These are phyloP conservation scores for Triplophysa dalaica DNA, from an alignment of 2,113 vertebrate genomes.

Conservation along the genomic window DNA sequence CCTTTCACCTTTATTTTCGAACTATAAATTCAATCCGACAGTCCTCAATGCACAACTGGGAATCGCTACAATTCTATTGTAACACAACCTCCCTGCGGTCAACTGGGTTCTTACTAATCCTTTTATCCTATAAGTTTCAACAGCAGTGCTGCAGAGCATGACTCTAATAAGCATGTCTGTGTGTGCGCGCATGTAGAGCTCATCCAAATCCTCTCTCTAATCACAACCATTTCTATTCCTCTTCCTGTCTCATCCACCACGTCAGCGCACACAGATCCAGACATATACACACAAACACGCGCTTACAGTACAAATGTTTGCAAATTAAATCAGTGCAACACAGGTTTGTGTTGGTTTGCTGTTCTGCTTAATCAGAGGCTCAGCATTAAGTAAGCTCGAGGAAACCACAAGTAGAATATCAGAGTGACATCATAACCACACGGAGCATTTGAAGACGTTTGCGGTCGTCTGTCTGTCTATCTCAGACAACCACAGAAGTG, in stretches of 20 bases:
- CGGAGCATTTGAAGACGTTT: neutral
- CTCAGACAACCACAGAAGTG: constrained; percentile 16
- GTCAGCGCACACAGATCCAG: constrained; percentile 13
- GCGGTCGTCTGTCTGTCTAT: neutral
- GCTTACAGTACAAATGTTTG: constrained; percentile 1
- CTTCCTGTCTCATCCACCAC: constrained; percentile 20
- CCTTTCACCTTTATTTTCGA: neutral
- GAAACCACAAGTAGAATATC: constrained; percentile 14
- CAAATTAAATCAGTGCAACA: constrained; percentile 25
- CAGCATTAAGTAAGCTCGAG: neutral
- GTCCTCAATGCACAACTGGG: neutral
- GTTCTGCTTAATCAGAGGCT: constrained; percentile 31
- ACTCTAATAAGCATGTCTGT: constrained; percentile 19
- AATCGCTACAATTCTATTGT: constrained; percentile 1
- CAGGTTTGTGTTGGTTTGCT: constrained; percentile 24
- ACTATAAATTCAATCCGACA: constrained; percentile 6
- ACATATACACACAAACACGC: constrained; percentile 15
- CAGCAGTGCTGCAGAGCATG: neutral
- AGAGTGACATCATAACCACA: constrained; percentile 39
- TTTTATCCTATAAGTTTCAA: constrained; percentile 17
- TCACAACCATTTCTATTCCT: constrained; percentile 21
- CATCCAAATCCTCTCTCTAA: constrained; percentile 9
- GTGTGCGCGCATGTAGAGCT: constrained; percentile 20
- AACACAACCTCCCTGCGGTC: constrained; percentile 15
- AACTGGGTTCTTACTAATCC: constrained; percentile 13